phyloP scores from a whole-genome alignment of 2,888 invertebrate genomes.

The Macaria liturata region DNA sequence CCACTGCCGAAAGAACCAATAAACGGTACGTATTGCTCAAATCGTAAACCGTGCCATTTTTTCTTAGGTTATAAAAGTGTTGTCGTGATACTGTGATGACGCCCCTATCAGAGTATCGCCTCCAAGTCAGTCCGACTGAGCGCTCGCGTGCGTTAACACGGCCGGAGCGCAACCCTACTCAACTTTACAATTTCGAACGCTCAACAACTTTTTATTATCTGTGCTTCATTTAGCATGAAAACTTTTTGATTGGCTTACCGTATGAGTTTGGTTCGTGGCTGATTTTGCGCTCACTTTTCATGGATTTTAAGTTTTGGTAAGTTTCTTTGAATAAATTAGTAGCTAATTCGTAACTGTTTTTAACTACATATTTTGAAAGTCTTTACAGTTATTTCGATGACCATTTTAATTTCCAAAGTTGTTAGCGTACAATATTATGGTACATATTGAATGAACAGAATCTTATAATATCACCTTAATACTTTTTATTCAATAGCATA shows the following conservation, averaged over 20 bases:
- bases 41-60: slow-evolving; percentile 29
- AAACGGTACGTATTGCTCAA: slow-evolving; percentile 19
- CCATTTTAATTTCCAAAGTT: too few species aligned
- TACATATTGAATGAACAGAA: too few species aligned
- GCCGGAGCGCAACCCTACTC: slow-evolving; percentile 29
- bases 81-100: slow-evolving; percentile 19
- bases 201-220: slow-evolving; percentile 14
- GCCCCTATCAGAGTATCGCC: slow-evolving; percentile 28
- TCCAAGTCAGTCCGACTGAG: slow-evolving; percentile 41
- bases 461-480: too few species aligned
- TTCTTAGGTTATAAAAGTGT: slow-evolving; percentile 24
- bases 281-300: slow-evolving; percentile 8
- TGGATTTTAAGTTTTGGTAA: slow-evolving; percentile 21
- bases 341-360: too few species aligned
- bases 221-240: slow-evolving; percentile 14
- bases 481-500: neutral
- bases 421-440: too few species aligned
- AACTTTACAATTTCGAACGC: slow-evolving; percentile 34
- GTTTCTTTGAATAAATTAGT: neutral
- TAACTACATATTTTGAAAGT: too few species aligned
- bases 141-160: slow-evolving; percentile 44
- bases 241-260: slow-evolving; percentile 15
- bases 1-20: slow-evolving; percentile 12
- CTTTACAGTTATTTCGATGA: too few species aligned
- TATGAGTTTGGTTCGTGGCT: slow-evolving; percentile 7